Evolutionary conservation across 1,140 invertebrate species (phyloP), one percentile per base, ranked within the genome.

Genomic region (Polypedilum pembai): DNA sequence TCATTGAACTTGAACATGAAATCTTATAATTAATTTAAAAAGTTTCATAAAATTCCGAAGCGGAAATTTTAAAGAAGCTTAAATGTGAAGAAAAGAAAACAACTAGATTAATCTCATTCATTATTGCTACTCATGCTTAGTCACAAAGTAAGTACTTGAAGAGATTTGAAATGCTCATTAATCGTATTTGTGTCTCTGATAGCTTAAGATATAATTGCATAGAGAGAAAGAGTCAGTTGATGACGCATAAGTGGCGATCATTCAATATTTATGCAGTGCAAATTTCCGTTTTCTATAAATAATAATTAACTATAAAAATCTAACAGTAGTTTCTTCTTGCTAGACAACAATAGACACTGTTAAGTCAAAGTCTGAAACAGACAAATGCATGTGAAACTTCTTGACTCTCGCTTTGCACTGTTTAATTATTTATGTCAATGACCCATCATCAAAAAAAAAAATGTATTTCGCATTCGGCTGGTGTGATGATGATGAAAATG

Each of bases 391-490:
- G 45, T 56, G 45, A 56, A 56, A 56, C n/a, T 56, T 15, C n/a
- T 56, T 15, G 4, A 12, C 41, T 3, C 15, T 45, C 7, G n/a
- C 45, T 33, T 33, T 33, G 24, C 24, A 33, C 1, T 33, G n/a
- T 56, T 56, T 56, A 56, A 56, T 56, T 56, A 56, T 56, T 56
- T n/a, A 56, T 56, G 45, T 56, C 45, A n/a, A 12, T 56, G 45
- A 56, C 45, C 45, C 45, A n/a, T 56, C 45, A 56, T 56, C 45
- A 56, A 56, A 56, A 56, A 56, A n/a, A n/a, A n/a, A 4, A 56
- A 56, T 56, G 12, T 56, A 12, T 56, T 56, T 56, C 45, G 45
- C n/a, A 12, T 56, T 56, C n/a, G 4, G 45, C 15, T 56, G 45
- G n/a, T 56, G 45, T n/a, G 12, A n/a, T 56, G 45, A 56, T 56